Conservation (phyloP, 2,113 vertebrate genomes). For the Rhabdornis inornatus region DNA sequence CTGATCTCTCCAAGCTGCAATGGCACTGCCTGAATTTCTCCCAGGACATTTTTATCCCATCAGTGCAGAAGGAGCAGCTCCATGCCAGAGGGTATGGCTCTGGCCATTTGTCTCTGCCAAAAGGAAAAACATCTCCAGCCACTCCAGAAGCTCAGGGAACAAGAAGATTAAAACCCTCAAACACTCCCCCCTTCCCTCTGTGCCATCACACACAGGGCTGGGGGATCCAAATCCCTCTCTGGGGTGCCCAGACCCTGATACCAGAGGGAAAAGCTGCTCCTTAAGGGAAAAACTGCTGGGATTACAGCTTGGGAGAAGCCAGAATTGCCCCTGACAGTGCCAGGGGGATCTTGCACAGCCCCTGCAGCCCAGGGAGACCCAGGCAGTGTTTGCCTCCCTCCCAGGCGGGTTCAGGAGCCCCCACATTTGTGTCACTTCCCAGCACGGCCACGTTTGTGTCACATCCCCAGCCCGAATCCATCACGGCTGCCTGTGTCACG, state of each 20-base stretch:
- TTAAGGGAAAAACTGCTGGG: not conserved
- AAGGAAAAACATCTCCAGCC: not conserved
- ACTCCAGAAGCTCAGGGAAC: not conserved
- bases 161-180: not conserved
- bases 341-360: not conserved
- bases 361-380: not conserved
- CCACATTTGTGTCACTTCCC: not conserved
- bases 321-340: not conserved
- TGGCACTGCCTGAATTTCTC: not conserved
- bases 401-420: accelerated
- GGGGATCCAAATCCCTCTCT: not conserved
- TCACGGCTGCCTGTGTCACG: not conserved
- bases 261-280: not conserved
- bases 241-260: accelerated
- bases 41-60: not conserved
- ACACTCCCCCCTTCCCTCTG: not conserved
- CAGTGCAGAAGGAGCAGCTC: not conserved
- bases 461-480: not conserved
- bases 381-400: not conserved
- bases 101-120: conserved; percentile 37
- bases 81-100: not conserved
- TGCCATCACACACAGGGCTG: not conserved
- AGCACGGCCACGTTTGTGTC: not conserved
- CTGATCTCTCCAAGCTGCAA: not conserved
- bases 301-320: not conserved